Conservation (phyloP, 92 coral and sea anemone species). For the Actinernus sp. region DNA sequence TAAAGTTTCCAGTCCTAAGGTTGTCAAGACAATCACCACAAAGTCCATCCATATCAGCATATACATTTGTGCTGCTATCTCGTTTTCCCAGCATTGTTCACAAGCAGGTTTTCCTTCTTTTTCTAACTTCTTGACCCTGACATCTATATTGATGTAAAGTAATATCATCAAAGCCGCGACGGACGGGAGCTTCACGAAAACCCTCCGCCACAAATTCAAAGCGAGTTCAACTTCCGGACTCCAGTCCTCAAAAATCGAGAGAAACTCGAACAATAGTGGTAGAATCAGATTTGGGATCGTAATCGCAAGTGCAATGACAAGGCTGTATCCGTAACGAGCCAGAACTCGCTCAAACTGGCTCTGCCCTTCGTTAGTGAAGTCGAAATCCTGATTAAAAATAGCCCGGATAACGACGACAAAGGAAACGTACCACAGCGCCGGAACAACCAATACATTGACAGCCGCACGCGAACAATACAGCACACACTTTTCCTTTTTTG, state of each 20-base stretch:
- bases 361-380: slow-evolving; percentile 33
- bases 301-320: slow-evolving; percentile 72
- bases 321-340: slow-evolving; percentile 20
- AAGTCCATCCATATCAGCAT: slow-evolving; percentile 91
- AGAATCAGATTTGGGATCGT: slow-evolving; percentile 87
- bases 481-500: slow-evolving; percentile 59
- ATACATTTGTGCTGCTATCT: slow-evolving; percentile 90
- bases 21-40: slow-evolving; percentile 65
- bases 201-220: slow-evolving; percentile 84
- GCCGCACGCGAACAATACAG: slow-evolving; percentile 69
- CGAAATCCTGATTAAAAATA: slow-evolving; percentile 39
- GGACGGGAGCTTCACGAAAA: slow-evolving; percentile 88
- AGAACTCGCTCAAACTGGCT: slow-evolving; percentile 56
- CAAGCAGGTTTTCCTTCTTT: slow-evolving; percentile 35
- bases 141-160: slow-evolving; percentile 57
- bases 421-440: slow-evolving; percentile 84
- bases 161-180: slow-evolving; percentile 82
- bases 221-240: slow-evolving; percentile 90
- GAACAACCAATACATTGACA: slow-evolving; percentile 74
- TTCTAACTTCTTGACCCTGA: slow-evolving; percentile 29
- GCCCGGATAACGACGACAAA: slow-evolving; percentile 66
- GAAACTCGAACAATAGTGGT: slow-evolving; percentile 89
- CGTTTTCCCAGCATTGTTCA: slow-evolving; percentile 85
- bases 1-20: slow-evolving; percentile 72
- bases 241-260: slow-evolving; percentile 95